These are phyloP conservation scores for Bos javanicus DNA, from an alignment of 2,113 vertebrate species.

Conservation along the genomic window DNA sequence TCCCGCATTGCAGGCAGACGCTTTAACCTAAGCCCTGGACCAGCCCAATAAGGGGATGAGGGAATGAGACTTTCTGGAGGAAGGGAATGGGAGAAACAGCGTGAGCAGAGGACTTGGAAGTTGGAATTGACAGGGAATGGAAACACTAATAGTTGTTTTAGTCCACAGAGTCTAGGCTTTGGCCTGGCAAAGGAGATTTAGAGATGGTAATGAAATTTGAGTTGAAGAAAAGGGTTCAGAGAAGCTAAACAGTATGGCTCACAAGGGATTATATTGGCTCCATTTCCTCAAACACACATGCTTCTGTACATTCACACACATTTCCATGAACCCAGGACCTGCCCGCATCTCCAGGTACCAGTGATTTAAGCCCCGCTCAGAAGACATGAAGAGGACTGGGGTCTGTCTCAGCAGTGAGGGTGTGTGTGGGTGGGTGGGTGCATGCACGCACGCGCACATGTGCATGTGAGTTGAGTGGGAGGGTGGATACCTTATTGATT, in stretches of 20 bases:
- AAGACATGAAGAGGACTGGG: background rate
- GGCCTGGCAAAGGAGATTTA: background rate
- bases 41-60: background rate
- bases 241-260: background rate
- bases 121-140: background rate
- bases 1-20: too few relatives aligned
- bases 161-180: background rate
- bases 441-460: accelerated
- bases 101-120: background rate
- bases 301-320: background rate
- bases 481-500: background rate
- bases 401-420: background rate
- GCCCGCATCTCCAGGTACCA: background rate
- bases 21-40: background rate
- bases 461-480: background rate
- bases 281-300: background rate
- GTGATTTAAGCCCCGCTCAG: background rate
- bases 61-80: background rate
- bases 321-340: background rate
- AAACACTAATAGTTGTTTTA: background rate
- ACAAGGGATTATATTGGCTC: background rate
- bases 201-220: background rate
- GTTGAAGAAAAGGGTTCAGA: background rate
- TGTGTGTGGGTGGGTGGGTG: background rate
- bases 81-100: background rate